Conservation (phyloP, 2,113 vertebrate species). For the Channa maculata region DNA sequence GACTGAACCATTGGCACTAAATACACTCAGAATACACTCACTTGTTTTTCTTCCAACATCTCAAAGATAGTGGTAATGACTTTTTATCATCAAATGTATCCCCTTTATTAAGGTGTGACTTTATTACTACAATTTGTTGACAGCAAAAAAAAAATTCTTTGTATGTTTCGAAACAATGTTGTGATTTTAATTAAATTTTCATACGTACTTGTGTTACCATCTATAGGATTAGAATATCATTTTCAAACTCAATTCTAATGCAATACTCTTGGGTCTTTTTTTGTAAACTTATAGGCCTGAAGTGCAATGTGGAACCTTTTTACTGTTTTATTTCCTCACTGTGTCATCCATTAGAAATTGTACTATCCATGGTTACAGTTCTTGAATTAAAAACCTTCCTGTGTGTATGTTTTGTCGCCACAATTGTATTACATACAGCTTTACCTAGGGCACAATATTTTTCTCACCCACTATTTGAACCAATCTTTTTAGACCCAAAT, state of each 20-base stretch:
- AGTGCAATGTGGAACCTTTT: slow-evolving; percentile 37
- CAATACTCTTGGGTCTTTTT: neutral
- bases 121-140: slow-evolving; percentile 2
- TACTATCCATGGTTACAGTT: slow-evolving; percentile 27
- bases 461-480: no score
- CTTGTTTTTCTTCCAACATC: neutral
- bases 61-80: slow-evolving; percentile 3
- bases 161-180: slow-evolving; percentile 18
- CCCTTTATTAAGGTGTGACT: slow-evolving; percentile 21
- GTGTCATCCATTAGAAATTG: slow-evolving; percentile 5
- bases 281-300: slow-evolving; percentile 19
- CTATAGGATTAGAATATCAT: neutral
- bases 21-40: neutral
- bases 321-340: slow-evolving; percentile 51
- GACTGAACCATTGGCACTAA: neutral
- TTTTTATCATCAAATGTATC: neutral
- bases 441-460: no score
- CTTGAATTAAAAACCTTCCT: slow-evolving; percentile 47
- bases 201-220: neutral
- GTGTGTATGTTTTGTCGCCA: neutral
- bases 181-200: slow-evolving; percentile 1
- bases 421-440: no score
- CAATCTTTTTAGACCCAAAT: no score
- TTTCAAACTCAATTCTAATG: slow-evolving; percentile 1
- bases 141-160: slow-evolving; percentile 4